Conservation (phyloP, 2,113 vertebrate species). For the Neolamprologus sp. region DNA sequence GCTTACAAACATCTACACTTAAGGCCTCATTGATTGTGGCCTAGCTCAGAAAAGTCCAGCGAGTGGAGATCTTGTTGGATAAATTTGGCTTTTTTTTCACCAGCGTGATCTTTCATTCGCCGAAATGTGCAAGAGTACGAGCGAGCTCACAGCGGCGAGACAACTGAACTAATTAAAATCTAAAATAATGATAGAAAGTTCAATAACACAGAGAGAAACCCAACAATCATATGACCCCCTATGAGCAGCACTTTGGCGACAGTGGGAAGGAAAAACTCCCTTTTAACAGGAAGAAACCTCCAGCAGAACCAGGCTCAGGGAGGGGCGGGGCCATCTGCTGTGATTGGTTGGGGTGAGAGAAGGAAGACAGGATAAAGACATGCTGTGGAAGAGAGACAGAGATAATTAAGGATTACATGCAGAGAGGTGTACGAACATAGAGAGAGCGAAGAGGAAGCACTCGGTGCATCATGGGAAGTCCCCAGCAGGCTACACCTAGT, state of each 20-base stretch:
- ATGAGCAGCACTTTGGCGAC: accelerated
- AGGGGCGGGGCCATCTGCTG: not conserved
- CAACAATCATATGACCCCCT: accelerated
- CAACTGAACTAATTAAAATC: not conserved
- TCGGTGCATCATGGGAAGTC: not conserved
- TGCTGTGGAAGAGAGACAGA: not conserved
- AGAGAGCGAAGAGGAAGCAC: not conserved
- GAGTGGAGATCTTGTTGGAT: not conserved
- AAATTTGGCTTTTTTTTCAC: not conserved
- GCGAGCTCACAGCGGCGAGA: accelerated
- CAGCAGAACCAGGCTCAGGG: accelerated
- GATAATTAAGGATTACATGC: not conserved
- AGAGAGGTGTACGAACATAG: not conserved
- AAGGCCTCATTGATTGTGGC: not conserved
- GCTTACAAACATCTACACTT: not conserved
- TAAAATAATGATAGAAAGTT: not conserved
- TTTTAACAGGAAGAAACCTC: not conserved
- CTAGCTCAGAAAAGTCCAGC: not conserved
- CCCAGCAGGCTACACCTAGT: not conserved
- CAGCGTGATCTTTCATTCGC: not conserved
- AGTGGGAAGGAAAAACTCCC: not conserved
- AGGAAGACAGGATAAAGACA: not conserved
- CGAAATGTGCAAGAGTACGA: not conserved
- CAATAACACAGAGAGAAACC: not conserved
- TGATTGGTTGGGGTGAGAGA: too few relatives aligned